Percentiles rank a stretch among this genome's conserved stretches.
Conservation (phyloP, 2,113 vertebrate genomes). For the Leptocoma aspasia region DNA sequence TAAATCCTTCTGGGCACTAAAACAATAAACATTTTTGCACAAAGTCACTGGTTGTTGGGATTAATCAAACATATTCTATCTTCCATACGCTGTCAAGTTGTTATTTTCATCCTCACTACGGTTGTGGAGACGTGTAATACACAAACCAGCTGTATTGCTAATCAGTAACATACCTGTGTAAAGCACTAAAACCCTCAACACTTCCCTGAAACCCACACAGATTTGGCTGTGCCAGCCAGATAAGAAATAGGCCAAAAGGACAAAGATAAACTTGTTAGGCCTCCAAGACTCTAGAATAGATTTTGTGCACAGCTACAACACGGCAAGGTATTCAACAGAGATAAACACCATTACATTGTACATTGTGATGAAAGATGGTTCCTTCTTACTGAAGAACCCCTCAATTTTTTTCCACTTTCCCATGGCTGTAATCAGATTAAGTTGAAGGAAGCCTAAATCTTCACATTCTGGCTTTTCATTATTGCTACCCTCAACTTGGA, state of each 20-base stretch:
- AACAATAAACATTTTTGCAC: neutral
- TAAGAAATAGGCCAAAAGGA: neutral
- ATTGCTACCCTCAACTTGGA: neutral
- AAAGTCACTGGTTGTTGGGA: neutral
- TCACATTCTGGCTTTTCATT: neutral
- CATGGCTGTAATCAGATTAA: neutral
- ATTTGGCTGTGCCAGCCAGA: neutral
- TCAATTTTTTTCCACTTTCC: neutral
- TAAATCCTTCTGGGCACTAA: neutral
- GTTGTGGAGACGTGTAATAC: neutral
- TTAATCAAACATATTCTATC: neutral
- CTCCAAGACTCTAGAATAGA: neutral
- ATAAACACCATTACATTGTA: neutral
- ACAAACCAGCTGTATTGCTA: neutral
- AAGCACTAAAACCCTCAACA: neutral
- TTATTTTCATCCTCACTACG: neutral
- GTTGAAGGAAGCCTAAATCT: neutral
- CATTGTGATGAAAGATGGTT: neutral
- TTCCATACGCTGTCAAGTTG: neutral
- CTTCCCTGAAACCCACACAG: neutral
- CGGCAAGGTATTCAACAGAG: fast-evolving
- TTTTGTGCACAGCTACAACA: neutral
- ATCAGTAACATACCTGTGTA: neutral
- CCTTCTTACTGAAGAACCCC: neutral
- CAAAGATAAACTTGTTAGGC: neutral